Conservation (phyloP, 37 sponge, comb jelly and placozoan genomes). For the Eunapius fragilis region DNA sequence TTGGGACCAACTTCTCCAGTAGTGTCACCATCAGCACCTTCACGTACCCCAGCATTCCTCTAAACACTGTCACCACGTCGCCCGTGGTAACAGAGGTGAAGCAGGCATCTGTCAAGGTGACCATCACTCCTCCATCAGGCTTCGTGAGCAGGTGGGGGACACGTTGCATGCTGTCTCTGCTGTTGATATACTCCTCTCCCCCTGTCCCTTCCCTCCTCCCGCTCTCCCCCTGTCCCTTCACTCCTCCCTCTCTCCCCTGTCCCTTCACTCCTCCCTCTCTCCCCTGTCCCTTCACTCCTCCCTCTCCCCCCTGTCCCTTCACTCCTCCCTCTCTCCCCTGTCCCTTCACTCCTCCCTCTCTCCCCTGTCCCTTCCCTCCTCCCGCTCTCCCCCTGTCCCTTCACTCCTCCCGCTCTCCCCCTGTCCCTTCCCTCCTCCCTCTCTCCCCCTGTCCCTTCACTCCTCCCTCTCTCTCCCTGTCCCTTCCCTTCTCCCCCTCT, state of each 20-base stretch:
- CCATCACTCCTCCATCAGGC: not conserved
- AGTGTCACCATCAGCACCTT: not conserved
- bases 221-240: not conserved
- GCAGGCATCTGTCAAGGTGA: not conserved
- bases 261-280: not conserved
- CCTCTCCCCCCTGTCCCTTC: not conserved
- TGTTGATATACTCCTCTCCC: constrained; percentile 5
- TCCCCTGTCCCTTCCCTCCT: not conserved
- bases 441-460: not conserved
- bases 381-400: not conserved
- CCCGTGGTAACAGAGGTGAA: constrained; percentile 3
- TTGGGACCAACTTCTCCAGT: not conserved
- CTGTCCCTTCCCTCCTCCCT: not conserved
- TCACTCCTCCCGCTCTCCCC: not conserved
- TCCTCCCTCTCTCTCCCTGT: not conserved
- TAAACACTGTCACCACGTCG: not conserved
- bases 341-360: not conserved
- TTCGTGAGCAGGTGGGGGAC: not conserved
- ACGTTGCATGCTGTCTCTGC: not conserved
- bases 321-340: not conserved
- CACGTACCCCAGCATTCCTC: constrained; percentile 1
- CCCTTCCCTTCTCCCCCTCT: not conserved
- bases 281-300: no score
- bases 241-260: constrained; percentile 13
- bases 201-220: not conserved